Percentiles rank a stretch among this genome's conserved stretches.
phyloP scores from a whole-genome alignment of 2,888 invertebrate species.

The Orchestes rusci region DNA sequence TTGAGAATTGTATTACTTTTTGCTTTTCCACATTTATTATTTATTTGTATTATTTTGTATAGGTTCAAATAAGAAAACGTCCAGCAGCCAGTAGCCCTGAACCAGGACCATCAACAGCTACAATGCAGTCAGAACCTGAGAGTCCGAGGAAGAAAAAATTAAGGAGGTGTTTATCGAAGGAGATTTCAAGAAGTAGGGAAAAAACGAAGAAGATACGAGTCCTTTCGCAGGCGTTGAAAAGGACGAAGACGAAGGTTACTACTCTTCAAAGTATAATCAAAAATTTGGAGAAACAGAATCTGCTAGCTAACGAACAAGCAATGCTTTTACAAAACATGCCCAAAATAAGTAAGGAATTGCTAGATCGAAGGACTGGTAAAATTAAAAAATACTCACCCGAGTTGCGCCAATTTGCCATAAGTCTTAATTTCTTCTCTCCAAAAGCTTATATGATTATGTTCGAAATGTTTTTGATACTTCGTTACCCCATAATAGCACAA shows the following conservation, averaged over 20 bases:
- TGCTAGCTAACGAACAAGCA: slow-evolving; percentile 5
- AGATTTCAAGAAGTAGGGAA: neutral
- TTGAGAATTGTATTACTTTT: no score
- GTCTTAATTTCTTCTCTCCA: slow-evolving; percentile 19
- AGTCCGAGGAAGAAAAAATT: slow-evolving; percentile 1
- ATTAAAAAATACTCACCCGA: slow-evolving; percentile 16
- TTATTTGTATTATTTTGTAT: no score
- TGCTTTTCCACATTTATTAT: no score
- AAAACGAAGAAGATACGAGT: slow-evolving; percentile 6
- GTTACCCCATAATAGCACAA: slow-evolving; percentile 33
- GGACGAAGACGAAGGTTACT: slow-evolving; percentile 6
- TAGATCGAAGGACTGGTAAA: slow-evolving; percentile 12
- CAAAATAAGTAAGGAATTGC: slow-evolving; percentile 7
- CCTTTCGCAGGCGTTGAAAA: slow-evolving; percentile 5
- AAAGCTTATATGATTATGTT: slow-evolving; percentile 37
- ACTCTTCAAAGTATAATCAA: slow-evolving; percentile 9
- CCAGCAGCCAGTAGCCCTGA: no score
- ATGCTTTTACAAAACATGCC: slow-evolving; percentile 4
- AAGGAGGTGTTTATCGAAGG: slow-evolving; percentile 5
- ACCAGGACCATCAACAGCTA: no score
- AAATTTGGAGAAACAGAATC: slow-evolving; percentile 7
- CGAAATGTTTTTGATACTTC: slow-evolving; percentile 32
- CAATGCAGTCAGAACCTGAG: no score
- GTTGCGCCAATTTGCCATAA: slow-evolving; percentile 22
- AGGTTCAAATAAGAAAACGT: no score